phyloP scores from a whole-genome alignment of 2,113 vertebrate genomes.

The Megaleporinus macrocephalus region DNA sequence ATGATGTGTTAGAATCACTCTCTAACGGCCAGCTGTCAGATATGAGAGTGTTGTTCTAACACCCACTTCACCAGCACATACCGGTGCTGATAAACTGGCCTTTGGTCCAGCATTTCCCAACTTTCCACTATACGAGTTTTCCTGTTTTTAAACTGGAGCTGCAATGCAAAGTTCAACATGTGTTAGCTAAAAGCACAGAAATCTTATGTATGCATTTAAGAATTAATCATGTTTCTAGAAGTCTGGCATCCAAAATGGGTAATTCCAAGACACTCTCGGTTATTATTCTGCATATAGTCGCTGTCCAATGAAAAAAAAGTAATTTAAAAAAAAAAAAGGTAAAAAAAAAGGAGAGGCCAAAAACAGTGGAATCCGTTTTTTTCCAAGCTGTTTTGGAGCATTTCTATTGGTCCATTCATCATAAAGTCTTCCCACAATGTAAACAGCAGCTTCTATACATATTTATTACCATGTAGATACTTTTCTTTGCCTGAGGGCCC shows the following conservation, averaged over 20 bases:
- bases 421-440: no score
- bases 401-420: no score
- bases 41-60: conserved; percentile 17
- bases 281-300: not conserved
- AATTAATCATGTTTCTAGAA: not conserved
- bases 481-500: no score
- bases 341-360: no score
- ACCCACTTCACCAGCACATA: conserved; percentile 31
- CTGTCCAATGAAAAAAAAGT: no score
- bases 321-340: no score
- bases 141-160: not conserved
- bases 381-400: no score
- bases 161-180: not conserved
- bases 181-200: no score
- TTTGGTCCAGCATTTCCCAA: not conserved
- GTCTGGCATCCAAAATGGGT: not conserved
- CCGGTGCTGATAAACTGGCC: not conserved
- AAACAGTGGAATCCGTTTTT: no score
- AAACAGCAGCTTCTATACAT: no score
- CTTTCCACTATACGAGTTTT: not conserved
- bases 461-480: no score
- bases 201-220: no score
- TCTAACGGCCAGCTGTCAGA: conserved; percentile 41
- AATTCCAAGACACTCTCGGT: not conserved
- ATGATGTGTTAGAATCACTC: conserved; percentile 18